Evolutionary conservation across 2,797 vertebrate species (phyloP), one percentile per base, ranked within the genome.

Genomic region (Leuciscus waleckii): DNA sequence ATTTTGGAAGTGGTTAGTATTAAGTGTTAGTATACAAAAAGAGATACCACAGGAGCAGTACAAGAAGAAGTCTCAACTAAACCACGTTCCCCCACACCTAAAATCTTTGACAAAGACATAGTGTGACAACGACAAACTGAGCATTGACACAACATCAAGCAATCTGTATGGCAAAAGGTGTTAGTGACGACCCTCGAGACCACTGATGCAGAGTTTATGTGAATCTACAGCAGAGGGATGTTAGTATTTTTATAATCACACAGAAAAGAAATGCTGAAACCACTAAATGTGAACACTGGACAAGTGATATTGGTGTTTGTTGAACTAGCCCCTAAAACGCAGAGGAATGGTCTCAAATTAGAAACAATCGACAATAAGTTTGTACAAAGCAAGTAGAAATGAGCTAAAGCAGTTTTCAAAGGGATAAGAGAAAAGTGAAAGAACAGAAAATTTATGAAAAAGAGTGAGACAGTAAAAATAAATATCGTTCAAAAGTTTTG

Each of bases 201-300:
- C 23, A 46, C 5, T 19, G 23, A 46, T 21, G 67, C 61, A 85
- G 41, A 63, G 78, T 65, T 68, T 77, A 75, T 32, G 63, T 69
- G 56, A 54, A 68, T 83, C 43, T 80, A 79, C 6, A 79, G 43
- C n/a, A 74, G 37, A 71, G 37, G 37, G 81, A 71, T 51, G 88
- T 88, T 87, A 87, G 87, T 78, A 75, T 70, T 85, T 77, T 80
- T 75, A 82, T 70, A 78, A 68, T 77, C 74, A 73, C 81, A 83
- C 51, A 37, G 79, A 41, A 41, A 81, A 88, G 61, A 87, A 84
- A 82, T 75, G 37, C 69, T 71, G 75, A 86, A 85, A 56, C 21
- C 61, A 58, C 65, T 80, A 81, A 87, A 75, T 73, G 75, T 82
- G 83, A 88, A 76, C 43, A 79, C 7, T 37, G 41, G 14, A 73